Evolutionary conservation across 2,113 vertebrate species (phyloP), one percentile per base, ranked within the genome.

Genomic region (Anhinga rufa): DNA sequence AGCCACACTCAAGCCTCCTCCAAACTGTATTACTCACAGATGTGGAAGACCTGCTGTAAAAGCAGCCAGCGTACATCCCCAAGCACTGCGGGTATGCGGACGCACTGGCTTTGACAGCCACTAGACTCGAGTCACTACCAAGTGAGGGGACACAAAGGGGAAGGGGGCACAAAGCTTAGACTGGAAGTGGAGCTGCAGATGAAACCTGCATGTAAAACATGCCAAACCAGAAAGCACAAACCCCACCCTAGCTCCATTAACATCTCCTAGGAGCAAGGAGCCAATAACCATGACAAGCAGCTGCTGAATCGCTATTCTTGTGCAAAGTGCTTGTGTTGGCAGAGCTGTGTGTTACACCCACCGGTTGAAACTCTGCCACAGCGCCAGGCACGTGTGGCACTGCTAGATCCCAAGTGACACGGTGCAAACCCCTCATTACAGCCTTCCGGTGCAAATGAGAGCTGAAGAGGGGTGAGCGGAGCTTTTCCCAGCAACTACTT

Each of bases 401-500:
- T 4, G 62, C 42, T 5, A 4, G 25, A 16, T 12, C 12, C 68
- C 25, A 2, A 20, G 57, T 1, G 17, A 31, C 21, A 5, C 18
- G 4, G n/a, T 13, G 14, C 29, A 65, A 79, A 57, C 18, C 31
- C 36, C 49, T 17, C 26, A n/a, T 9, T 34, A 9, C 31, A 93
- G 80, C 38, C 10, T 44, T 24, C 68, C 6, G 4, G 22, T 29
- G 66, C 48, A 51, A 16, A 21, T 5, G 8, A 2, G 48, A 92
- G 52, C 4, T 7, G 40, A 42, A 46, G 21, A 46, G 34, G 20
- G 40, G 26, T 3, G 12, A 60, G 32, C 3, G 6, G 28, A 78
- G 54, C 17, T 32, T 17, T 51, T 34, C 62, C 36, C 24, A 9
- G 44, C 5, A 36, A 62, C 26, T 77, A 99, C 99, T 99, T 93